Percentiles rank a stretch among this genome's conserved stretches.
Evolutionary conservation across 2,113 vertebrate genomes (phyloP).

Genomic region (Orycteropus afer): DNA sequence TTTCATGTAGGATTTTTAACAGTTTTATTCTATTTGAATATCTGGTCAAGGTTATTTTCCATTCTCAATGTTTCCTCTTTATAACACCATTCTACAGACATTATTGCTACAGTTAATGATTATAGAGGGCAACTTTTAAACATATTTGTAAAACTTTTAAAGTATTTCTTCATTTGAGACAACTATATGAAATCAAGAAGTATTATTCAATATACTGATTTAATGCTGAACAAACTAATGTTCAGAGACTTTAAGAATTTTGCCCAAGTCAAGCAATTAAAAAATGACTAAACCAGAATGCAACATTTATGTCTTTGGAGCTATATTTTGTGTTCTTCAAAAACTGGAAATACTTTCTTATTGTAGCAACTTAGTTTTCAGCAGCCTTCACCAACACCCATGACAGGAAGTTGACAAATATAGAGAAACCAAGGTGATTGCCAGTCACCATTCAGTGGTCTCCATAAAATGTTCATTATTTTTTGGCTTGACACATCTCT

Average conservation of each 20-base stretch:
- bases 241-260: neutral
- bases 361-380: neutral
- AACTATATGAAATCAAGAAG: neutral
- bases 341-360: neutral
- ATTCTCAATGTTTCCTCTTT: neutral
- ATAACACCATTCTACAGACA: neutral
- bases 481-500: constrained; percentile 16
- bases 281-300: neutral
- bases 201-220: neutral
- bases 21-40: neutral
- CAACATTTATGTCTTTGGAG: neutral
- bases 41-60: neutral
- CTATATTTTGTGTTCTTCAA: neutral
- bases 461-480: neutral
- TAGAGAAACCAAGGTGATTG: neutral
- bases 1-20: neutral
- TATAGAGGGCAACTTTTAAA: neutral
- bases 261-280: neutral
- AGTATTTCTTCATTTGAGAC: neutral
- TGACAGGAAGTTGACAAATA: neutral
- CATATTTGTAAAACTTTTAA: neutral
- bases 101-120: neutral
- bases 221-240: neutral
- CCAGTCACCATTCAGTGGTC: neutral
- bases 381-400: neutral